Evolutionary conservation across 2,888 invertebrate species (phyloP).

Genomic region (Bugula neritina): DNA sequence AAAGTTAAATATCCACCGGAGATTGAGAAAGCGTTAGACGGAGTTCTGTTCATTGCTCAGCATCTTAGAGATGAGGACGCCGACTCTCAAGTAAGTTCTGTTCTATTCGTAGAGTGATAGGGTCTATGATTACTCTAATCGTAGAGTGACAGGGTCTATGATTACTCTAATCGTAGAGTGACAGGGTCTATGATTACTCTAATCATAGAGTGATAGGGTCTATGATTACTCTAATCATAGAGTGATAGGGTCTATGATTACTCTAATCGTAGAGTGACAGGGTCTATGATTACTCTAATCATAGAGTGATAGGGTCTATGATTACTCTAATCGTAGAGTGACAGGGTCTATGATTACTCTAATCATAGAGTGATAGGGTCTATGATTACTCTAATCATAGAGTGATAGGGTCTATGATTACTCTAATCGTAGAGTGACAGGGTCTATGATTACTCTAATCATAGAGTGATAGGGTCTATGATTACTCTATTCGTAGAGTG

Average conservation of each 20-base stretch:
- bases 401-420: no score
- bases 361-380: background rate
- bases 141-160: no score
- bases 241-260: no score
- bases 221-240: background rate
- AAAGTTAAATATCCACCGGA: background rate
- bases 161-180: no score
- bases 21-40: background rate
- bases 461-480: background rate
- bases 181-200: no score
- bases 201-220: background rate
- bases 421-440: no score
- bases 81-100: background rate
- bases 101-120: no score
- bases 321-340: background rate
- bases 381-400: background rate
- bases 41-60: background rate
- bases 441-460: no score
- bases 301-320: background rate
- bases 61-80: background rate
- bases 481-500: no score
- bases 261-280: background rate
- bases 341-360: background rate
- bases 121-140: no score
- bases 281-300: background rate